Evolutionary conservation across 2,113 vertebrate species (phyloP).

Genomic region (Salvator merianae): DNA sequence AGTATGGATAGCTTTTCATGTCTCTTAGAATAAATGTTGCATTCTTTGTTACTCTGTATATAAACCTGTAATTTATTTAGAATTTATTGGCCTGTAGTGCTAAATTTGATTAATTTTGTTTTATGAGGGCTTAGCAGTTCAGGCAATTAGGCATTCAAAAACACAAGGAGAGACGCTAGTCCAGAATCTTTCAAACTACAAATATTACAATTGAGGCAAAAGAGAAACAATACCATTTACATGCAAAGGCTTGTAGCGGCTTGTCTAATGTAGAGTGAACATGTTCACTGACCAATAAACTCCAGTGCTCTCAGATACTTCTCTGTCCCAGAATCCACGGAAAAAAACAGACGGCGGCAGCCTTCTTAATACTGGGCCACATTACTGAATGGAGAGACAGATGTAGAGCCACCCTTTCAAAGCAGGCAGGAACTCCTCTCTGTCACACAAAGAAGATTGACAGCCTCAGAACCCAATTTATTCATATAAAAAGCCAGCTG

Average conservation of each 20-base stretch:
- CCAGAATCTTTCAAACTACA: constrained; percentile 57
- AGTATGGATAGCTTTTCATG: constrained; percentile 2
- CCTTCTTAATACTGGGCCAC: constrained; percentile 73
- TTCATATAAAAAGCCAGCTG: constrained; percentile 78
- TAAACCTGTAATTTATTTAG: constrained; percentile 37
- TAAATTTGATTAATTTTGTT: constrained; percentile 52
- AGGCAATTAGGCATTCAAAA: constrained; percentile 43
- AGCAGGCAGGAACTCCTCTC: constrained; percentile 71
- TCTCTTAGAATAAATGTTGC: constrained; percentile 24
- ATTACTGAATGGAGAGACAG: constrained; percentile 79
- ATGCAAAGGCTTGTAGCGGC: constrained; percentile 59
- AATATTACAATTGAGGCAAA: constrained; percentile 60
- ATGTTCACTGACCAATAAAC: constrained; percentile 31
- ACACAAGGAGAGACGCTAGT: constrained; percentile 47
- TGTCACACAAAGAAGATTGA: constrained; percentile 79
- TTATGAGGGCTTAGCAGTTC: constrained; percentile 57
- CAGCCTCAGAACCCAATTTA: constrained; percentile 74
- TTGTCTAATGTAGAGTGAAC: constrained; percentile 66
- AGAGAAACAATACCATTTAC: constrained; percentile 61
- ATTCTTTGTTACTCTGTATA: constrained; percentile 23
- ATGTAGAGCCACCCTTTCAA: constrained; percentile 77
- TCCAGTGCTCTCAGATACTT: constrained; percentile 59
- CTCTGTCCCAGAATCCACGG: constrained; percentile 69
- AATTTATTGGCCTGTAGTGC: constrained; percentile 52
- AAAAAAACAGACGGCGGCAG: constrained; percentile 79